Conservation (phyloP, 35 echinoderm and acorn worm species). For the Lytechinus pictus region DNA sequence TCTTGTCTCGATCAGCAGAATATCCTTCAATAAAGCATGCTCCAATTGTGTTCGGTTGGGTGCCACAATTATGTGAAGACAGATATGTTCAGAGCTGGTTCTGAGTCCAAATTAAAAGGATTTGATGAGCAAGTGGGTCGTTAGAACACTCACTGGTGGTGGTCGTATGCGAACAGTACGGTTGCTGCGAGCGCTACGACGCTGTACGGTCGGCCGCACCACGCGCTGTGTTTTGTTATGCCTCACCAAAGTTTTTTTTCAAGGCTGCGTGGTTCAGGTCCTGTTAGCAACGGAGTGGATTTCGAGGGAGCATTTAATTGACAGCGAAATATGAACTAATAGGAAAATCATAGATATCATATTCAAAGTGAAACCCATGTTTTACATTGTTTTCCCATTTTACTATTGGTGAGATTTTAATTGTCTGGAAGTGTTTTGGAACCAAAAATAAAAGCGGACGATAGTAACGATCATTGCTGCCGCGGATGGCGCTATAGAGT, state of each 20-base stretch:
- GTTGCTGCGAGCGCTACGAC: neutral
- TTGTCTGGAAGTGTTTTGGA: neutral
- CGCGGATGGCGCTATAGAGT: neutral
- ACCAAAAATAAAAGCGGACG: neutral
- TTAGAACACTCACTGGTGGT: neutral
- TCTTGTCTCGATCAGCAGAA: neutral
- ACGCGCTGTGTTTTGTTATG: neutral
- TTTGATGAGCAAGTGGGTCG: neutral
- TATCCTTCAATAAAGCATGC: conserved; percentile 18
- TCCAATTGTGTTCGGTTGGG: neutral
- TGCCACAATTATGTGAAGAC: conserved; percentile 2
- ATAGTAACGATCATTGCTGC: neutral
- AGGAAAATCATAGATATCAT: neutral
- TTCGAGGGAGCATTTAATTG: neutral
- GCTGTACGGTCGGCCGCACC: neutral
- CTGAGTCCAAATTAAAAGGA: neutral
- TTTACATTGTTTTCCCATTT: neutral
- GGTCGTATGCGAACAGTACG: neutral
- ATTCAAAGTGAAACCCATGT: neutral
- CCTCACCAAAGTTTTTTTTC: neutral
- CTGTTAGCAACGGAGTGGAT: neutral
- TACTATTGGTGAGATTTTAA: neutral
- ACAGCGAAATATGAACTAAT: neutral
- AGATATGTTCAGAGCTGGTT: neutral
- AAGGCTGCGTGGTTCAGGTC: neutral